Conservation (phyloP, 2,113 vertebrate genomes). For the Lasiurus cinereus region DNA sequence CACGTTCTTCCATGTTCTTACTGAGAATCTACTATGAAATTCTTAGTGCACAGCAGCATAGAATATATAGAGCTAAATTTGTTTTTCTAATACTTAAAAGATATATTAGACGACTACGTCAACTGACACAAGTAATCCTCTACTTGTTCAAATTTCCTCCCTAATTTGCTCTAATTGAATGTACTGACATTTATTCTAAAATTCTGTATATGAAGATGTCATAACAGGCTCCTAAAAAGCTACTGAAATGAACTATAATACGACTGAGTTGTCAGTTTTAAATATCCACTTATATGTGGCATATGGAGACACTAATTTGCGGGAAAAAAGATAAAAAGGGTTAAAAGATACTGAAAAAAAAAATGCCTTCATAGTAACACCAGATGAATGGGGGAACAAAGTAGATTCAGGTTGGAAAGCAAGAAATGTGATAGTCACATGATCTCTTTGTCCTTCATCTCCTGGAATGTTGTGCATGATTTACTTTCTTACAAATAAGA, state of each 20-base stretch:
- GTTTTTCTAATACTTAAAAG: slow-evolving; percentile 40
- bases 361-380: background rate
- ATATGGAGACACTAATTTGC: background rate
- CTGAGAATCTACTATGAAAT: background rate
- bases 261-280: background rate
- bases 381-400: background rate
- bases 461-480: background rate
- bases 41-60: background rate
- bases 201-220: background rate
- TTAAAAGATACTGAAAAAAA: slow-evolving; percentile 26
- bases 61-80: slow-evolving; percentile 17
- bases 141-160: background rate
- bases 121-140: background rate
- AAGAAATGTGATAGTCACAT: background rate
- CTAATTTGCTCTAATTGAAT: background rate
- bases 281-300: background rate
- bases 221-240: slow-evolving; percentile 5
- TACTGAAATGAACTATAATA: background rate
- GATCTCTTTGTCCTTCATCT: background rate
- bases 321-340: background rate
- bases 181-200: background rate
- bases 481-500: slow-evolving; percentile 40
- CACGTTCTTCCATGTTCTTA: background rate
- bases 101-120: background rate
- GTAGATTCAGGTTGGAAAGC: slow-evolving; percentile 13